Base-by-base conservation (phyloP, 1,140 invertebrate species). In the Asobara japonica region DNA sequence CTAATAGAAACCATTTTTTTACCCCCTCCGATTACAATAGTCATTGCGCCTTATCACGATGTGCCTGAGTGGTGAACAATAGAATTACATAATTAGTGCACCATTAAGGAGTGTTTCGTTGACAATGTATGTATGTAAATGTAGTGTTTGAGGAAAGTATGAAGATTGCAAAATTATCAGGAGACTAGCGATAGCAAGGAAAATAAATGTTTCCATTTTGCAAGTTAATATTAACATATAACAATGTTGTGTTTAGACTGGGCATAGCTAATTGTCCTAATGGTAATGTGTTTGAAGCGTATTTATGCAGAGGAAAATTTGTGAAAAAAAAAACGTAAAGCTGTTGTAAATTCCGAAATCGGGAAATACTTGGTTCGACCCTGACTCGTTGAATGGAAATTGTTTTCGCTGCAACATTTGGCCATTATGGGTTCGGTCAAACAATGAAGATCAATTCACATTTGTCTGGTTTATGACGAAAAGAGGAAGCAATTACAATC, bases 401-500 rank as follows among this genome's bases (percentile, higher is more conserved):
- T 38, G 61, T n/a, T n/a, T n/a, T n/a, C n/a, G n/a, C n/a, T n/a
- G n/a, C n/a, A n/a, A n/a, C n/a, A n/a, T n/a, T n/a, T 65, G 30
- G 27, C 16, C 61, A 30, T 65, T 65, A 5, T 36, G 31, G 5
- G 5, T 36, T 11, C 31, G n/a, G n/a, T n/a, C n/a, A n/a, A n/a
- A 36, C 31, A 36, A 5, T 36, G 31, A 36, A 36, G 31, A 36
- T 5, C 31, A 36, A 36, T n/a, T n/a, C n/a, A n/a, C n/a, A 27
- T 31, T 51, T 16, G 41, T 13, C 18, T 33, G 36, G 30, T 31
- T 62, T 31, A 62, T n/a, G 45, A 45, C n/a, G 48, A 62, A 16
- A 69, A 33, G 60, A 61, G 56, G 68, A 69, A 60, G 51, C 60
- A 30, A 41, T 62, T 62, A 20, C 31, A 61, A 31, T 22, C 20